Evolutionary conservation across 1,140 invertebrate genomes (phyloP).

Genomic region (Aphelinus certus): DNA sequence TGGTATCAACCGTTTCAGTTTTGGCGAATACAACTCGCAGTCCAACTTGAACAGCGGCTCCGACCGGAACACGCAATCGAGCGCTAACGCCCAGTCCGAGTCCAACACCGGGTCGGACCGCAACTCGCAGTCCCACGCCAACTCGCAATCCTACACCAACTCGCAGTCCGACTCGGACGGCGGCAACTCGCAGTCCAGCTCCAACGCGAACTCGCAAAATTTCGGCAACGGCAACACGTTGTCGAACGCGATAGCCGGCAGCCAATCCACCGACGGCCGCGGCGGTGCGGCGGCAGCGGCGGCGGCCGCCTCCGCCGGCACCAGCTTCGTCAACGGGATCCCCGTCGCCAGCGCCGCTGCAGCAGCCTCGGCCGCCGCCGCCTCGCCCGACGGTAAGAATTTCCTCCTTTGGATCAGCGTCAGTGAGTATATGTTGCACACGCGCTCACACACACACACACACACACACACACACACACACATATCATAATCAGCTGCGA

Average conservation of each 20-base stretch:
- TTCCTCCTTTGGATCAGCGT: no score
- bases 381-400: slow-evolving; percentile 12
- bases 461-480: no score
- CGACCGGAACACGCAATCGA: no score
- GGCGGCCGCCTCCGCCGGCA: slow-evolving; percentile 29
- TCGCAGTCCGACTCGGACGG: not conserved
- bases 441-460: no score
- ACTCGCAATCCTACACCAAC: not conserved
- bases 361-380: slow-evolving; percentile 13
- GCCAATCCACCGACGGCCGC: not conserved
- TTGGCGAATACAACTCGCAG: no score
- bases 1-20: no score
- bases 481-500: no score
- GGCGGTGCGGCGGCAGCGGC: slow-evolving; percentile 17
- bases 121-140: not conserved
- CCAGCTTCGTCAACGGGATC: slow-evolving; percentile 10
- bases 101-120: no score
- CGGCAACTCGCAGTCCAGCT: not conserved
- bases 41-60: no score
- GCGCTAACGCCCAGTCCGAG: no score
- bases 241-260: slow-evolving; percentile 11
- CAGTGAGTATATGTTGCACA: no score
- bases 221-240: slow-evolving; percentile 1
- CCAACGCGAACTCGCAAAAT: slow-evolving; percentile 23
- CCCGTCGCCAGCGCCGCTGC: slow-evolving; percentile 24